Evolutionary conservation across 2,797 vertebrate species (phyloP), one percentile per base, ranked within the genome.

Genomic region (Hipposideros larvatus): DNA sequence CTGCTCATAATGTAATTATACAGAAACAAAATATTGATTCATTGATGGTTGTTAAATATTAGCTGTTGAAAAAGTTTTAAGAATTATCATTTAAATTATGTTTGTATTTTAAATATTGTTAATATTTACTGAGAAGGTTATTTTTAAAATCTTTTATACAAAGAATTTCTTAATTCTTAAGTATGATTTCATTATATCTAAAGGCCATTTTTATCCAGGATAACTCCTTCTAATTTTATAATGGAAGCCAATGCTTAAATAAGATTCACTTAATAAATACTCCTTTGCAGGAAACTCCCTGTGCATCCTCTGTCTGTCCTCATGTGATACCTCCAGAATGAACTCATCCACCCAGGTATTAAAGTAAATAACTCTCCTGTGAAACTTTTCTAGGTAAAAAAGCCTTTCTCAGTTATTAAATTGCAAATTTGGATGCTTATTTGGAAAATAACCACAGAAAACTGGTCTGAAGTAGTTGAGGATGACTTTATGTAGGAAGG

Each of bases 351-450:
- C 11, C 4, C n/a, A 41, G 24, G n/a, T 78, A 90, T 68, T 28
- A 73, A 48, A 68, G 31, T 46, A 82, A 53, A 92, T 73, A 61
- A 3, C 78, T 94, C 65, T 21, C 26, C 9, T 46, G 86, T 87
- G 63, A 93, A 87, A 92, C 14, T 87, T 85, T 89, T 57, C 19
- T 37, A 78, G 84, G 66, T 84, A 19, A 48, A 88, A 96, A 89
- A 46, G 24, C 61, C 48, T 59, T 90, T 91, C 41, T 95, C 59
- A 79, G 80, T 93, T 74, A 55, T 87, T 91, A 78, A 65, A 28
- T 70, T 66, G 18, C 14, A 96, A 82, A 4, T 83, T 95, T 96
- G 94, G 74, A 89, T 37, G 95, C 43, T 96, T 95, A 63, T 22
- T 86, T 97, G 14, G 66, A 91, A 57, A 89, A 70, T 55, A 74